Evolutionary conservation across 2,888 invertebrate genomes (phyloP).

Genomic region (Drosophila yooni): DNA sequence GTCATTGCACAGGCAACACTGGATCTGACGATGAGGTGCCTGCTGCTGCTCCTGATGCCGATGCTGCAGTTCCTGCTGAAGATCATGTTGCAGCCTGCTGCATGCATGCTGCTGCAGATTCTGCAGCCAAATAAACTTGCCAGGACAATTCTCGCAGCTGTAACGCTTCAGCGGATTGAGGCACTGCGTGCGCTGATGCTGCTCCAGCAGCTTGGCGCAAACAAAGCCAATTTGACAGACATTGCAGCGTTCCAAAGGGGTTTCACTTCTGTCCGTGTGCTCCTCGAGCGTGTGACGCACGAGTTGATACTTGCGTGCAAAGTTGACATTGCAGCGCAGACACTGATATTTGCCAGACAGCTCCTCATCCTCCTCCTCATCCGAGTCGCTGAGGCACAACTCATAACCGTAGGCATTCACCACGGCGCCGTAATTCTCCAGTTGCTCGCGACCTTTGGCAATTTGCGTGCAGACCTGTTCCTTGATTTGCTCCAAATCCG

Average conservation of each 20-base stretch:
- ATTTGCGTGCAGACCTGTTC: conserved; percentile 69
- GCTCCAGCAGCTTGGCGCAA: conserved; percentile 85
- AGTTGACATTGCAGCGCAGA: conserved; percentile 68
- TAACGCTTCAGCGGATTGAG: conserved; percentile 74
- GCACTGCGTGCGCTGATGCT: conserved; percentile 86
- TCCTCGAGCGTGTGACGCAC: conserved; percentile 77
- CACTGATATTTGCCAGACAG: conserved; percentile 70
- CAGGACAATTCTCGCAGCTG: conserved; percentile 80
- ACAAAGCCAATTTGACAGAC: conserved; percentile 86
- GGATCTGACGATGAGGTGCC: conserved; percentile 6
- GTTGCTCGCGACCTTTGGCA: conserved; percentile 40
- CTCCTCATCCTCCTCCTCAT: conserved; percentile 62
- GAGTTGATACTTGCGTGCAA: conserved; percentile 76
- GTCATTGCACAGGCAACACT: conserved; percentile 73
- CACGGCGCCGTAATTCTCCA: conserved; percentile 77
- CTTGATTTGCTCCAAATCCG: conserved; percentile 60
- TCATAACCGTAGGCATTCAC: conserved; percentile 82
- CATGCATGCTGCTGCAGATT: conserved; percentile 81
- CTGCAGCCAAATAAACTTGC: conserved; percentile 82
- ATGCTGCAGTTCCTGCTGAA: conserved; percentile 52
- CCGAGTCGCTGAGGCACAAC: conserved; percentile 83
- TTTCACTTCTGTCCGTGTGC: conserved; percentile 83
- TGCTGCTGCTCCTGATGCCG: background rate
- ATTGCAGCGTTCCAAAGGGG: conserved; percentile 85
- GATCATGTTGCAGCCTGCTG: conserved; percentile 7